Conservation (phyloP, 2,113 vertebrate species). For the Chunga burmeisteri region DNA sequence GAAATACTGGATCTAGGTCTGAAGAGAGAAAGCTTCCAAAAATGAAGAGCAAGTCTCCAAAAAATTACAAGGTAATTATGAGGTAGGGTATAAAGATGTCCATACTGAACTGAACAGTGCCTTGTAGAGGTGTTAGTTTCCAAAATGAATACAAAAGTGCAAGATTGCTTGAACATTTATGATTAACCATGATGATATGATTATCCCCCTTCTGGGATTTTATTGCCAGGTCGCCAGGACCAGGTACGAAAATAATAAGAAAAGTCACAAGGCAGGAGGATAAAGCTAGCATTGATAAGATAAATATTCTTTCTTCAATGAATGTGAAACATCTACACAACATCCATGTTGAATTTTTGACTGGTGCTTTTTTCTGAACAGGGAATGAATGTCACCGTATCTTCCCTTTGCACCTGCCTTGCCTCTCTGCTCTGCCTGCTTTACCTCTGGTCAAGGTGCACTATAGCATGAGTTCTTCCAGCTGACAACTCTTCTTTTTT, state of each 20-base stretch:
- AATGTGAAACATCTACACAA: not conserved
- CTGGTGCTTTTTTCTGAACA: not conserved
- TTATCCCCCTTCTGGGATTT: not conserved
- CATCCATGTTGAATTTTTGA: not conserved
- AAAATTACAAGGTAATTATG: not conserved
- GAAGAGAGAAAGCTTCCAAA: not conserved
- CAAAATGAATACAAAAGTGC: not conserved
- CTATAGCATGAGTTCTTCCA: not conserved
- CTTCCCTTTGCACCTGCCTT: not conserved
- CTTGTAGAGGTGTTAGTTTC: not conserved
- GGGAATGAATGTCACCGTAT: accelerated
- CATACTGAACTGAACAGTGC: too few species aligned
- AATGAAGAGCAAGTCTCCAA: not conserved
- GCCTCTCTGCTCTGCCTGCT: not conserved
- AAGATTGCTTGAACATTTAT: not conserved
- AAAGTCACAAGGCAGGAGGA: not conserved
- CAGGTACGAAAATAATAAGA: not conserved
- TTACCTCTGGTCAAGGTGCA: not conserved
- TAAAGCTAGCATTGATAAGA: not conserved
- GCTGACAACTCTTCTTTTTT: not conserved
- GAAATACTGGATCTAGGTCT: not conserved
- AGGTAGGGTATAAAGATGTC: not conserved
- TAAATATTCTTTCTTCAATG: not conserved
- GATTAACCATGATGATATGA: not conserved
- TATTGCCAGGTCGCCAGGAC: not conserved